These are phyloP conservation scores for Alcis repandata DNA, from an alignment of 2,888 invertebrate species.

Conservation along the genomic window DNA sequence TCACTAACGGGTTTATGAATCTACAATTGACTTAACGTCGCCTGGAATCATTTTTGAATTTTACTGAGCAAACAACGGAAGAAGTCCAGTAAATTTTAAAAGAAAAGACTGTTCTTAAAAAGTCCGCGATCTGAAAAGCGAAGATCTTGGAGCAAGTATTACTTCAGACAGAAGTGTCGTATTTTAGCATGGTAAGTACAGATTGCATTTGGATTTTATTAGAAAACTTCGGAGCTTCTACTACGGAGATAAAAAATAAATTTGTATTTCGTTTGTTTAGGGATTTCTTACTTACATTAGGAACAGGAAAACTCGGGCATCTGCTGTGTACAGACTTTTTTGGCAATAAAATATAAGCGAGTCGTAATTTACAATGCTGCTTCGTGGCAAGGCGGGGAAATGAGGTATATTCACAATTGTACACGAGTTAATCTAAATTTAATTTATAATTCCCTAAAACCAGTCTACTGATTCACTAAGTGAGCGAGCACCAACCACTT, in stretches of 20 bases:
- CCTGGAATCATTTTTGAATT: slow-evolving; percentile 34
- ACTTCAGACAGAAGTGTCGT: slow-evolving; percentile 57
- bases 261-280: slow-evolving; percentile 46
- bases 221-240: slow-evolving; percentile 55
- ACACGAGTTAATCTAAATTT: slow-evolving; percentile 4
- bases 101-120: slow-evolving; percentile 54
- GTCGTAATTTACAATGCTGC: slow-evolving; percentile 18
- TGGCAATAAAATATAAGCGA: slow-evolving; percentile 18
- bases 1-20: neutral
- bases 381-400: slow-evolving; percentile 7
- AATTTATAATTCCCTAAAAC: slow-evolving; percentile 15
- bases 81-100: slow-evolving; percentile 51
- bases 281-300: slow-evolving; percentile 37
- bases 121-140: slow-evolving; percentile 53
- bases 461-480: slow-evolving; percentile 18
- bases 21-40: slow-evolving; percentile 9
- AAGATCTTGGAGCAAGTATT: slow-evolving; percentile 56
- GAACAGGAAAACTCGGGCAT: slow-evolving; percentile 37
- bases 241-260: slow-evolving; percentile 44
- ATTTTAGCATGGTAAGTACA: slow-evolving; percentile 58
- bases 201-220: slow-evolving; percentile 66
- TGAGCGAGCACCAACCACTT: slow-evolving; percentile 34
- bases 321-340: slow-evolving; percentile 29
- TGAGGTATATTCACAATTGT: neutral
- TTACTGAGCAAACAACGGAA: slow-evolving; percentile 38